Evolutionary conservation across 2,888 invertebrate species (phyloP), one percentile per base, ranked within the genome.

Genomic region (Drosophila limbata): DNA sequence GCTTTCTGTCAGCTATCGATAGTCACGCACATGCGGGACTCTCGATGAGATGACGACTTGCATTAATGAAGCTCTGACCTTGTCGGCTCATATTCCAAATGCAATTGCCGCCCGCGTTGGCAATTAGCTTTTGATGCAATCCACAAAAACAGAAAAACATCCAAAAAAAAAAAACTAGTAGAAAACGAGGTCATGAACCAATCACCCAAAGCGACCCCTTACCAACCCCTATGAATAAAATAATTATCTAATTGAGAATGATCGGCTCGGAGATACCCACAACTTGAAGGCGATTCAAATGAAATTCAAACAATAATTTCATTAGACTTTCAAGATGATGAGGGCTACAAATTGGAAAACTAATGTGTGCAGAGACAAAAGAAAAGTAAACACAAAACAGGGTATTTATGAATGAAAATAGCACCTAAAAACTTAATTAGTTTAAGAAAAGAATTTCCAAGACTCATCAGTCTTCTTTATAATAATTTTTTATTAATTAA

Each of bases 41-140:
- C 15, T 53, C 53, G 40, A 39, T 25, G 39, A 45, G 40, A 39
- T 25, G 39, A 45, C 53, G 50, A 50, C 53, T 63, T 42, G 65
- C 59, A 75, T 75, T 73, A 75, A 76, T 53, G 62, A 77, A 60
- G 59, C 77, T 37, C 35, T 53, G 75, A 77, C 77, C 77, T 77
- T 79, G 79, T 57, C 56, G 33, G 66, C 63, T 77, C 71, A 77
- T 79, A 79, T 79, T 77, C 61, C 45, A 71, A 79, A 74, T 77
- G 79, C 79, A 79, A 79, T 77, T 70, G 75, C 63, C 76, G 62
- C 64, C 61, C 51, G 44, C 33, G 52, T 40, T 33, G 48, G 53
- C 76, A 73, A 74, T 79, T 77, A 77, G 76, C 70, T 68, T 71
- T 42, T 42, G 72, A 65, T 45, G 52, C 39, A 40, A 71, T 61